Base-by-base conservation (phyloP, 1,140 invertebrate genomes). In the Drosophila sulfurigaster region DNA sequence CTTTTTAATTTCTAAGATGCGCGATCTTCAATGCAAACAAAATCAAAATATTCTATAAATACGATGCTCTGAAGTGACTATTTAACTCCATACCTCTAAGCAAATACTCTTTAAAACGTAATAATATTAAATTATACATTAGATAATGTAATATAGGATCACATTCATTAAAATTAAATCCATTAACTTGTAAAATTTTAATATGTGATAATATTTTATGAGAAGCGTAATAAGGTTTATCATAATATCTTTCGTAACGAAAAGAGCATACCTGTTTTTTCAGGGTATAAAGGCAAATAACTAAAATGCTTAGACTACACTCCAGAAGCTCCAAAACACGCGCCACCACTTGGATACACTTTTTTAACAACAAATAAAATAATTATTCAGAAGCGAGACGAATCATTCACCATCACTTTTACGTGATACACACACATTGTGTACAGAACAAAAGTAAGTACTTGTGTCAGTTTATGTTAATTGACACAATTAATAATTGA, bases 291-390 rank as follows among this genome's bases (percentile, higher is more conserved):
- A 48, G 7, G 13, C 48, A 11, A 72, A 66, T 41, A 41, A 30
- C 43, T 41, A 35, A 56, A 51, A 20, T 51, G 25, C 82, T 72
- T 70, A 48, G 60, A 71, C 38, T 54, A 13, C 72, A 63, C 76
- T 88, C 46, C 25, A 88, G 58, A 54, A 51, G 30, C 56, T 49
- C 1, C 45, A 70, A 43, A 78, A 67, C 82, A 72, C 49, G 79
- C 46, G 76, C 41, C 54, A 32, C 25, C 62, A 88, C 80, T 88
- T 20, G 62, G 70, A 80, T 75, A 88, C 80, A 81, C 82, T 87
- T 80, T 32, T 78, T 81, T 63, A 86, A 81, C 56, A 11, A 52
- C 74, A 68, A 80, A 82, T 52, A 79, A 48, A 6, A 52, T 38
- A 46, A 45, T 13, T 60, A 13, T 58, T 46, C 41, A 4, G 32